These are phyloP conservation scores for Neodon shergylaensis DNA, from an alignment of 2,113 vertebrate species.

Conservation along the genomic window DNA sequence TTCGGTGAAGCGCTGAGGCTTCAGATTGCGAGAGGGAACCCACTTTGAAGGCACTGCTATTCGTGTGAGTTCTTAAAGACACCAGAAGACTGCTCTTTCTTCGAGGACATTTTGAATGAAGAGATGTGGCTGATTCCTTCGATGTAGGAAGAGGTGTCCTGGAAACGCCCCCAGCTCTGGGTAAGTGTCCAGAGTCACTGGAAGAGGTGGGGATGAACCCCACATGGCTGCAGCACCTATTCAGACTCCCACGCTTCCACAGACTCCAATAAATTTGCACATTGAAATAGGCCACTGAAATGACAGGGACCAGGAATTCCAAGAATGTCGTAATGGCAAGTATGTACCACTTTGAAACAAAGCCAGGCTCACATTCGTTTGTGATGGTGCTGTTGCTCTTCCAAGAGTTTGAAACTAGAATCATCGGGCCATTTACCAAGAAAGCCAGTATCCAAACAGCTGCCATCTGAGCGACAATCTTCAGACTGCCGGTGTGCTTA, in stretches of 20 bases:
- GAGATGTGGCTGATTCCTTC: accelerated
- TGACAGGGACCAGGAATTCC: constrained; percentile 92
- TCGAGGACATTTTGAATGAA: accelerated
- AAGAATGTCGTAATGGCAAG: constrained; percentile 83
- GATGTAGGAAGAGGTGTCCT: background rate
- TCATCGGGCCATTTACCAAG: constrained; percentile 91
- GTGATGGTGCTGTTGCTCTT: background rate
- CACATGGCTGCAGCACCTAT: background rate
- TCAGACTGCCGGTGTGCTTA: constrained; percentile 84
- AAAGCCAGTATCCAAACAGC: constrained; percentile 92
- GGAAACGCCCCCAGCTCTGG: background rate
- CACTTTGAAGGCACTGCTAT: background rate
- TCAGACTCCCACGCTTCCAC: constrained; percentile 84
- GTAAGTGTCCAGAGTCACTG: background rate
- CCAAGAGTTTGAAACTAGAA: constrained; percentile 87
- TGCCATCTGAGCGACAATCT: constrained; percentile 88
- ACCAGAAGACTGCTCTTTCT: constrained; percentile 67
- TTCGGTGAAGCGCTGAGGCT: background rate
- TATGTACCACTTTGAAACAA: background rate
- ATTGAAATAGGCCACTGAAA: constrained; percentile 93
- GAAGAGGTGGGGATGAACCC: background rate
- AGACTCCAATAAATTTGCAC: constrained; percentile 91
- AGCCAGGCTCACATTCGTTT: constrained; percentile 78
- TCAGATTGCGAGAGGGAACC: constrained; percentile 47
- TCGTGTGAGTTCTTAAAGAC: constrained; percentile 40